Base-by-base conservation (phyloP, 1,140 invertebrate species). In the Drosophila bocqueti region DNA sequence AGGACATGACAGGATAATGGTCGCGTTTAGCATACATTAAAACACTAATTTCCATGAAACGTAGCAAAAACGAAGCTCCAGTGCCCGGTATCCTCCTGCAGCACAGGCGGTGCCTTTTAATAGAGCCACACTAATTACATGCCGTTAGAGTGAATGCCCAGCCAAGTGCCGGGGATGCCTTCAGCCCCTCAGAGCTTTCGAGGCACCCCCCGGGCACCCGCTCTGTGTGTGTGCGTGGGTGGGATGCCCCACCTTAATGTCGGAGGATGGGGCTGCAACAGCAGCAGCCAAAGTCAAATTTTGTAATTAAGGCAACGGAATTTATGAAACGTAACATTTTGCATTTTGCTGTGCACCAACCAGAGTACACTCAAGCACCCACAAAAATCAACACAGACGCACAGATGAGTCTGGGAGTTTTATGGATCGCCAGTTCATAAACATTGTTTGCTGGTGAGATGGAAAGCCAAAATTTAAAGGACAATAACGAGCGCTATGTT, bases 81-180 rank as follows among this genome's bases (percentile, higher is more conserved):
- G 10, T 24, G 36, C 31, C 26, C 59, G 16, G 15, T 16, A 43
- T 61, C 31, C 65, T 62, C 34, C 58, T 50, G 68, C 65, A 65
- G 79, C 73, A 74, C 85, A 89, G 84, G 81, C 81, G 86, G 79
- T 86, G 86, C 85, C 86, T 85, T 89, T 90, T 90, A 90, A 90
- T 90, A 91, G 85, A 91, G 85, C 86, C 86, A 85, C 86, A 91
- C 85, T 90, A 90, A 90, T 90, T 90, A 90, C 85, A 85, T 81
- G 84, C 86, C 86, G 85, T 90, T 90, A 90, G 81, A 87, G 60
- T 78, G 78, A 87, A 87, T 83, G 84, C 84, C 82, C 76, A 58
- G 46, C 77, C 78, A 80, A 80, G 75, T 80, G 76, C 62, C 74
- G 60, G 76, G 79, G 79, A 63, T 67, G 43, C 69, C 65, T 43